Evolutionary conservation across 2,113 vertebrate species (phyloP).

Genomic region (Anser cygnoides): DNA sequence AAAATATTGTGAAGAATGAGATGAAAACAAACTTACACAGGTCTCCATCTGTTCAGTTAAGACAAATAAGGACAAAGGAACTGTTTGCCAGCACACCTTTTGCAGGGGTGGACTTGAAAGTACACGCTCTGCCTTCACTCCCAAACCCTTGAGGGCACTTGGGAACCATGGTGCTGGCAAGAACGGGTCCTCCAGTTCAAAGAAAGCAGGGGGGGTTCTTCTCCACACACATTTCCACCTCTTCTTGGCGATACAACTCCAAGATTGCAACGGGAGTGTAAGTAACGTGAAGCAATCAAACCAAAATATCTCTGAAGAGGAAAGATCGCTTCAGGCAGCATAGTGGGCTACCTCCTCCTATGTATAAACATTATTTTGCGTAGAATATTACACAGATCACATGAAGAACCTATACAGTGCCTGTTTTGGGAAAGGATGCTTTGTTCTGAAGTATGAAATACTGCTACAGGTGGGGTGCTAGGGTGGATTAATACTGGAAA

Average conservation of each 20-base stretch:
- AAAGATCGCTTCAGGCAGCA: not conserved
- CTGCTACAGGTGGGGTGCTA: not conserved
- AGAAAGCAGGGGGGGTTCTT: not conserved
- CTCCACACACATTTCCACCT: not conserved
- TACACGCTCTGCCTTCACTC: not conserved
- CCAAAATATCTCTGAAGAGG: not conserved
- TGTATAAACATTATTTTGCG: not conserved
- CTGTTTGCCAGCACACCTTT: not conserved
- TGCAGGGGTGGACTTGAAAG: not conserved
- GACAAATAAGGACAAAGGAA: not conserved
- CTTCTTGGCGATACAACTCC: not conserved
- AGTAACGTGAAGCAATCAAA: not conserved
- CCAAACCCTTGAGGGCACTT: not conserved
- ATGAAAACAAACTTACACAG: not conserved
- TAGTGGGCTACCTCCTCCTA: not conserved
- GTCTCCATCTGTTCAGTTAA: not conserved
- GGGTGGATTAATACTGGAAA: not conserved
- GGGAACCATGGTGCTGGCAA: fast-evolving
- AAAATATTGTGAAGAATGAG: not conserved
- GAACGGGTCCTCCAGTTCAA: not conserved
- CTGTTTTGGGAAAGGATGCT: not conserved
- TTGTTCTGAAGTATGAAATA: not conserved
- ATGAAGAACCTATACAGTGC: not conserved
- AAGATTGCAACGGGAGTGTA: not conserved
- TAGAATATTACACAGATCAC: not conserved